Conservation (phyloP, 2,797 vertebrate genomes). For the Chaetophractus vellerosus region DNA sequence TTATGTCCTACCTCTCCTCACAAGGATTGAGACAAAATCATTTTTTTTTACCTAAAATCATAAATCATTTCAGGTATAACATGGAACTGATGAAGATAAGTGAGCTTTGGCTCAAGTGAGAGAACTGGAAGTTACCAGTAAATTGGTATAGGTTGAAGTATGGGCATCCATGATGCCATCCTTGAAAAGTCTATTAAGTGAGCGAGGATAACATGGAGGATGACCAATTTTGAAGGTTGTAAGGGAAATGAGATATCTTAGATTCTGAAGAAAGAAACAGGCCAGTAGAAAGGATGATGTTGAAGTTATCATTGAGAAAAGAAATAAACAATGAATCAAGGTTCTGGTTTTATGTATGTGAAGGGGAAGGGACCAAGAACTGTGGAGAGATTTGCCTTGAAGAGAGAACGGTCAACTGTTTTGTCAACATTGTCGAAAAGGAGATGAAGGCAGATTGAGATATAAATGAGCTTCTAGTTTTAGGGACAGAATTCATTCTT, state of each 20-base stretch:
- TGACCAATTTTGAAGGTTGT: background rate
- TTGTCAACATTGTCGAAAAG: background rate
- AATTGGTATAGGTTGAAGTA: background rate
- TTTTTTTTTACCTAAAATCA: background rate
- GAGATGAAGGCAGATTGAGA: background rate
- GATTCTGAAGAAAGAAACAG: background rate
- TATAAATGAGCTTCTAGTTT: background rate
- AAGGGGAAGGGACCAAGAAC: background rate
- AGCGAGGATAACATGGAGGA: background rate
- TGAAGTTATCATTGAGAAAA: background rate
- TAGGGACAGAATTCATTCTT: slow-evolving; percentile 18
- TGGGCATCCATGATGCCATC: background rate
- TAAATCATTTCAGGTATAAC: background rate
- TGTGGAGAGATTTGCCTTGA: background rate
- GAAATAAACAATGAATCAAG: background rate
- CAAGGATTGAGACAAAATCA: background rate
- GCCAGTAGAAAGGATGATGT: background rate
- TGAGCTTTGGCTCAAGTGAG: background rate
- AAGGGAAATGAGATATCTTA: background rate
- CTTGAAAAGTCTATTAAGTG: background rate
- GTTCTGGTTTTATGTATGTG: background rate
- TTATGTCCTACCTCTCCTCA: background rate
- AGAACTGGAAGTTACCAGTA: background rate
- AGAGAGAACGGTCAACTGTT: background rate
- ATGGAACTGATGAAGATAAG: background rate